These are phyloP conservation scores for Macquaria australasica DNA, from an alignment of 2,113 vertebrate genomes.

Conservation along the genomic window DNA sequence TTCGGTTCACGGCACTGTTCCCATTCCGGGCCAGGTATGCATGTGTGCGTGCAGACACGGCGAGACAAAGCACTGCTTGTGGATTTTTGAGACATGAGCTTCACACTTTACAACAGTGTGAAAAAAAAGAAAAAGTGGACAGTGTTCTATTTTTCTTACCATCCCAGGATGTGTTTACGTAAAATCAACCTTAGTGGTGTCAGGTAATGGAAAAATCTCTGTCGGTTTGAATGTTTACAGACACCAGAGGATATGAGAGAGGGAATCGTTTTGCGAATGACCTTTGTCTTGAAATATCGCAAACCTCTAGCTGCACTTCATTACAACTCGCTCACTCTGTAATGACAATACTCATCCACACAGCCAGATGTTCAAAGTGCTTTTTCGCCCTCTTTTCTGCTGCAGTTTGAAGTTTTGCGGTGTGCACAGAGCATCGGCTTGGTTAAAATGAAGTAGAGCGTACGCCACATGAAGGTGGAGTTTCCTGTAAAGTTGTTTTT, in stretches of 20 bases:
- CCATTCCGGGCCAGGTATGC: conserved; percentile 37
- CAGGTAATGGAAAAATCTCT: conserved; percentile 68
- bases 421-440: neutral
- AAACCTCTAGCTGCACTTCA: conserved; percentile 42
- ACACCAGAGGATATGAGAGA: conserved; percentile 45
- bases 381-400: neutral
- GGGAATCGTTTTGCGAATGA: conserved; percentile 43
- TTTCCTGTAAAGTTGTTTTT: conserved; percentile 47
- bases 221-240: conserved; percentile 59
- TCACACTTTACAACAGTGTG: conserved; percentile 10
- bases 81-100: conserved; percentile 29
- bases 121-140: conserved; percentile 35
- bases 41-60: neutral
- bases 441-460: conserved; percentile 20
- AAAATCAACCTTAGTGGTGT: conserved; percentile 53
- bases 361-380: conserved; percentile 49
- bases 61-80: conserved; percentile 47
- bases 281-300: conserved; percentile 66
- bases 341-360: conserved; percentile 32
- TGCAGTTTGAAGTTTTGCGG: conserved; percentile 22
- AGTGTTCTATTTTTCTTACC: conserved; percentile 24
- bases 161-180: conserved; percentile 60
- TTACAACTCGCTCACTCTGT: conserved; percentile 22
- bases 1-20: conserved; percentile 34
- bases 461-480: conserved; percentile 46